Evolutionary conservation across 2,888 invertebrate species (phyloP).

Genomic region (Drosophila austrosaltans): DNA sequence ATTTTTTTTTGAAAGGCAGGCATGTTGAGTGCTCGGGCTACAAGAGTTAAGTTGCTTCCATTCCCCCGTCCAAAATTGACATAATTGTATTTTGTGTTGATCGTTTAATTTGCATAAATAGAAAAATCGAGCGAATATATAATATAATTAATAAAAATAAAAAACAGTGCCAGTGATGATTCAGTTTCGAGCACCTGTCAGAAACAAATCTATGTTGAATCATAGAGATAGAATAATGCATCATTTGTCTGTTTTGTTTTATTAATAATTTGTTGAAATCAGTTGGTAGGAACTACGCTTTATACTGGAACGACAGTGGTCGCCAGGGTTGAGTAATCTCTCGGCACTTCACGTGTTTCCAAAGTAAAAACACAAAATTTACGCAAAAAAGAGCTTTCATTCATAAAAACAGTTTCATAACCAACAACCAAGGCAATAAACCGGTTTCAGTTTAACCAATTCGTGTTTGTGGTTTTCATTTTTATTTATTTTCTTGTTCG

Average conservation of each 20-base stretch:
- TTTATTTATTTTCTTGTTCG: conserved; percentile 38
- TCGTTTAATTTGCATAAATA: conserved; percentile 30
- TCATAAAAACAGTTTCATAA: conserved; percentile 71
- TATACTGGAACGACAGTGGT: background rate
- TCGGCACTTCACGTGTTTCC: conserved; percentile 37
- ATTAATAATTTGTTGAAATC: conserved; percentile 46
- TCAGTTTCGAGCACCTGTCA: conserved; percentile 47
- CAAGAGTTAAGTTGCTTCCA: conserved; percentile 43
- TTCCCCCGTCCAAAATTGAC: conserved; percentile 31
- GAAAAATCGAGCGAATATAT: conserved; percentile 34
- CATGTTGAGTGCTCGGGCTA: conserved; percentile 24
- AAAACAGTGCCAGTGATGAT: conserved; percentile 36
- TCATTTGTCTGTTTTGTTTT: conserved; percentile 10
- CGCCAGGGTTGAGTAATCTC: conserved; percentile 59
- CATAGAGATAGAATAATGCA: conserved; percentile 58
- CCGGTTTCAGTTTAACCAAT: conserved; percentile 61
- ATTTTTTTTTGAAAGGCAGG: conserved; percentile 63
- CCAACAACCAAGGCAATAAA: conserved; percentile 46
- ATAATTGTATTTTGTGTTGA: conserved; percentile 55
- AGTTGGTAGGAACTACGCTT: conserved; percentile 51
- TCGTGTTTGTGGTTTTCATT: conserved; percentile 22
- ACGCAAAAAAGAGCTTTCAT: conserved; percentile 46
- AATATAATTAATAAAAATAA: conserved; percentile 46
- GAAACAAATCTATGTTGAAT: conserved; percentile 36
- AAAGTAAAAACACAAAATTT: conserved; percentile 48